A percentile compares a stretch with the other conserved stretches of the same genome.
Evolutionary conservation across 1,140 invertebrate genomes (phyloP).

Genomic region (Rhysida immarginata): DNA sequence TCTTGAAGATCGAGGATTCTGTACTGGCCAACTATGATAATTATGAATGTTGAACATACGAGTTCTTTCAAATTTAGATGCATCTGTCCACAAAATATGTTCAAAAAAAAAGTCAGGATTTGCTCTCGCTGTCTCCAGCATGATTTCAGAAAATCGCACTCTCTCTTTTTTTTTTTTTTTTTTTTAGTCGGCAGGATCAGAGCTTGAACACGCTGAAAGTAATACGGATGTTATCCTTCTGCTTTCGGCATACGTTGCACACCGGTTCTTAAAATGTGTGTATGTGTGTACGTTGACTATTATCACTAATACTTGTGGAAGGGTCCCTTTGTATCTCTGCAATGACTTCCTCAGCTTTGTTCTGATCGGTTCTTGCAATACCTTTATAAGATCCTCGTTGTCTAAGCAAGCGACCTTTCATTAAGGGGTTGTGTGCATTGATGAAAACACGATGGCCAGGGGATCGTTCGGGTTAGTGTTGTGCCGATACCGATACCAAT

Average conservation of each 20-base stretch:
- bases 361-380: neutral
- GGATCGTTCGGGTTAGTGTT: too few relatives aligned
- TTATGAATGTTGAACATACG: neutral
- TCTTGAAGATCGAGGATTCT: neutral
- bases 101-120: neutral
- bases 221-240: neutral
- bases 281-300: neutral
- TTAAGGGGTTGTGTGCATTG: neutral
- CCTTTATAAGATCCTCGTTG: neutral
- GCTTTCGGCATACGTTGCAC: neutral
- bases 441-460: neutral
- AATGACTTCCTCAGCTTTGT: neutral
- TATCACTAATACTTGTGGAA: neutral
- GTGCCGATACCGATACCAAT: too few relatives aligned
- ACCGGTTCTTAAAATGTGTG: neutral
- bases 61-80: neutral
- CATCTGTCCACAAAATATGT: neutral
- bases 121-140: neutral
- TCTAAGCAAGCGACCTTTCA: neutral
- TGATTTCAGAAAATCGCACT: neutral
- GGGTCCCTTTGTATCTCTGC: neutral
- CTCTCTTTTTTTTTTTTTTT: too few relatives aligned
- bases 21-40: neutral
- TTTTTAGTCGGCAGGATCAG: neutral
- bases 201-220: neutral